A percentile compares a stretch with the other conserved stretches of the same genome.
phyloP scores from a whole-genome alignment of 2,113 vertebrate species.

The Tyto alba region DNA sequence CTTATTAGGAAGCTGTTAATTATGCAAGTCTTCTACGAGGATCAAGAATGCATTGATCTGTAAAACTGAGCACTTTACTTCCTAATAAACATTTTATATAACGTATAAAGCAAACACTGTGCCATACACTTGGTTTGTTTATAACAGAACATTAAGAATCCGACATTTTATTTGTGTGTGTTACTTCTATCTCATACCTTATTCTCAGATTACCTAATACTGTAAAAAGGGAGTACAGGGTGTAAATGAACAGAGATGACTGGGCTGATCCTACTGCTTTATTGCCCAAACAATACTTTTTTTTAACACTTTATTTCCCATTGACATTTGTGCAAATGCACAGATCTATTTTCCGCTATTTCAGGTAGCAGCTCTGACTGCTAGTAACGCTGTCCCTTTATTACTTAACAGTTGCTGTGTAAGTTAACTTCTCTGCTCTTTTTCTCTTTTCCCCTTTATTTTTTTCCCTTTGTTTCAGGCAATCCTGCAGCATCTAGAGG shows the following conservation, averaged over 20 bases:
- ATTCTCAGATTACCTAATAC: not conserved
- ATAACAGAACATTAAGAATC: not conserved
- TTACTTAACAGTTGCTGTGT: not conserved
- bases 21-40: conserved; percentile 10
- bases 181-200: not conserved
- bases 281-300: not conserved
- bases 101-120: not conserved
- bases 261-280: not conserved
- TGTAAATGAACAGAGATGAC: not conserved
- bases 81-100: conserved; percentile 67
- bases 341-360: not conserved
- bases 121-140: not conserved
- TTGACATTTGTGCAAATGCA: not conserved
- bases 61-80: conserved; percentile 69
- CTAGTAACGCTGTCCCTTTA: not conserved
- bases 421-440: not conserved
- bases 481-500: not conserved
- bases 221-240: not conserved
- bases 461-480: not conserved
- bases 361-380: not conserved
- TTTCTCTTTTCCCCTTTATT: not conserved
- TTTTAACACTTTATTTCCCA: not conserved
- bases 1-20: conserved; percentile 42
- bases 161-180: not conserved
- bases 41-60: conserved; percentile 48